Conservation (phyloP, 2,113 vertebrate genomes). For the Oryzias melastigma region DNA sequence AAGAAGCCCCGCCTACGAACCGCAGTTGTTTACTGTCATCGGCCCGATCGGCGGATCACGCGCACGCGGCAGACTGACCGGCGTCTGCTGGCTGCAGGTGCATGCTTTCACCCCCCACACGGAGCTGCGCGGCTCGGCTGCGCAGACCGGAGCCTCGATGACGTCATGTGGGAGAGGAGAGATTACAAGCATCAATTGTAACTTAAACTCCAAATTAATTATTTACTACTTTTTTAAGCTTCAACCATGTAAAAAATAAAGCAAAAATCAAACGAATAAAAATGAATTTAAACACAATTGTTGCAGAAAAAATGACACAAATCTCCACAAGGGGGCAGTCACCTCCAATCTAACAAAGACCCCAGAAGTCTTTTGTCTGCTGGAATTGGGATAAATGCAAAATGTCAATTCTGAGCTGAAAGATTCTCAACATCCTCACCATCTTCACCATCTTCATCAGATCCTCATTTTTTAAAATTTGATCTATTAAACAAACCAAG, state of each 20-base stretch:
- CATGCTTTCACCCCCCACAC: neutral
- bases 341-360: neutral
- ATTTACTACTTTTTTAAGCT: too few species aligned
- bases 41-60: neutral
- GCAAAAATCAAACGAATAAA: too few species aligned
- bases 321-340: conserved; percentile 61
- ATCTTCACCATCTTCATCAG: too few species aligned
- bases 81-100: conserved; percentile 1
- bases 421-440: too few species aligned
- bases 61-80: neutral
- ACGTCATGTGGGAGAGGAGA: conserved; percentile 51
- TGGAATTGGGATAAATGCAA: conserved; percentile 14
- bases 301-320: neutral
- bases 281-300: neutral
- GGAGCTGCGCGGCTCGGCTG: conserved; percentile 9
- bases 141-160: conserved; percentile 32
- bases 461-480: too few species aligned
- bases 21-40: neutral
- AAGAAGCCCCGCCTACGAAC: conserved; percentile 58
- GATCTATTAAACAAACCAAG: too few species aligned
- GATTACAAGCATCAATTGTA: neutral
- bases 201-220: neutral
- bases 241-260: too few species aligned
- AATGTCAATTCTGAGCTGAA: conserved; percentile 27
- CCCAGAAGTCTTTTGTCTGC: neutral